Base-by-base conservation (phyloP, 2,113 vertebrate genomes). In the Xiphophorus maculatus region DNA sequence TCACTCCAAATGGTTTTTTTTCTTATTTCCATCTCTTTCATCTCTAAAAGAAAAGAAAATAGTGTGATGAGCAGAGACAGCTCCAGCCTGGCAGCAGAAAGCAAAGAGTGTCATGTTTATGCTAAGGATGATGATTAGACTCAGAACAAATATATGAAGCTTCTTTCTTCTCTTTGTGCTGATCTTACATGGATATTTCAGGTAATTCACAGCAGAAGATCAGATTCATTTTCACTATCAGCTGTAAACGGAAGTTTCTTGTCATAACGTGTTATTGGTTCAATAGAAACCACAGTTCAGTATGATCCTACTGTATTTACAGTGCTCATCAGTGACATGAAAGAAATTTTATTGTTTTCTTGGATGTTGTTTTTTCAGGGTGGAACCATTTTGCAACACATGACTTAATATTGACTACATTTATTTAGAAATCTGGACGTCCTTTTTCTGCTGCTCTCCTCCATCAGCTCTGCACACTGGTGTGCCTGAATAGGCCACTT, bases 1-100 rank as follows among this genome's bases (percentile, higher is more conserved):
- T 85, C 65, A 75, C 79, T 86, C 68, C 65, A 73, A 87, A 81
- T 74, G 29, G 0, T 48, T 76, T 8, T 73, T n/a, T 28, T n/a
- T 5, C 22, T 12, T 2, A 6, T 29, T 48, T 73, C 2, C 60
- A 44, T 68, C 9, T 68, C 37, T 66, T 60, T 42, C 0, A 75
- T 75, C 37, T 48, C 37, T 33, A 40, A 13, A 37, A 66, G n/a
- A 66, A 66, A 27, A 10, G 19, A 25, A 58, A 58, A 10, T 3
- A 0, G 29, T 35, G 13, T 35, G 12, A 60, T 35, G 32, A 10
- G 32, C 10, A 28, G 35, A 12, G n/a, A 3, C 67, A 61, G 51
- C 63, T 65, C 22, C 11, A 65, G 63, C 32, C 17, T 11, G 10
- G 32, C 8, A n/a, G 32, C 11, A 13, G 3, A n/a, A 25, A 64